Conservation (phyloP, 2,888 invertebrate genomes). For the Mellilla xanthometata region DNA sequence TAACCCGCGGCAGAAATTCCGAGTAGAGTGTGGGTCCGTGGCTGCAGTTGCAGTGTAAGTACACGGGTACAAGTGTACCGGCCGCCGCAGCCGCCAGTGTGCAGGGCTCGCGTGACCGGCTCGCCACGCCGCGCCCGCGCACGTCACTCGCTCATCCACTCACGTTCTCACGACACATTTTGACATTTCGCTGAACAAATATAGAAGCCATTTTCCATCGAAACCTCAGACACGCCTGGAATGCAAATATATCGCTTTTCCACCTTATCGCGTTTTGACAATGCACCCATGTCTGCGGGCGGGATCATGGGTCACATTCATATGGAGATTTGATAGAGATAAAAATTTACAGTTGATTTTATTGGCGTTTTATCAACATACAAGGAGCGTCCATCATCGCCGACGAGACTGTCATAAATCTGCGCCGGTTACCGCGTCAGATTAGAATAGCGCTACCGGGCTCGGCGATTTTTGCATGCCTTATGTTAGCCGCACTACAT, state of each 20-base stretch:
- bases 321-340: slow-evolving; percentile 51
- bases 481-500: slow-evolving; percentile 38
- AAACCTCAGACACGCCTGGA: slow-evolving; percentile 52
- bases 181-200: slow-evolving; percentile 78
- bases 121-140: slow-evolving; percentile 60
- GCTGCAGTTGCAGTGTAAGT: slow-evolving; percentile 30
- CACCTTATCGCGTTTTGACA: slow-evolving; percentile 43
- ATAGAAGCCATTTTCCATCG: slow-evolving; percentile 75
- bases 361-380: slow-evolving; percentile 47
- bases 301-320: slow-evolving; percentile 44
- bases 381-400: slow-evolving; percentile 44
- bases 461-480: slow-evolving; percentile 37
- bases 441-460: slow-evolving; percentile 66
- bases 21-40: slow-evolving; percentile 37
- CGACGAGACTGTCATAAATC: slow-evolving; percentile 41
- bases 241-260: slow-evolving; percentile 56
- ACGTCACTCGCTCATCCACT: slow-evolving; percentile 55
- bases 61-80: slow-evolving; percentile 54
- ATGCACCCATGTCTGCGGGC: slow-evolving; percentile 41
- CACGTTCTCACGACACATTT: slow-evolving; percentile 75
- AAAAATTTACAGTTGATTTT: slow-evolving; percentile 49
- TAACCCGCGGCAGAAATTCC: slow-evolving; percentile 62
- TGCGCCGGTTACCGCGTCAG: slow-evolving; percentile 49
- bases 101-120: slow-evolving; percentile 64
- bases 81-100: slow-evolving; percentile 18